A percentile compares a stretch with the other conserved stretches of the same genome.
Evolutionary conservation across 2,797 vertebrate genomes (phyloP).

Genomic region (Percopsis omiscomaycus): DNA sequence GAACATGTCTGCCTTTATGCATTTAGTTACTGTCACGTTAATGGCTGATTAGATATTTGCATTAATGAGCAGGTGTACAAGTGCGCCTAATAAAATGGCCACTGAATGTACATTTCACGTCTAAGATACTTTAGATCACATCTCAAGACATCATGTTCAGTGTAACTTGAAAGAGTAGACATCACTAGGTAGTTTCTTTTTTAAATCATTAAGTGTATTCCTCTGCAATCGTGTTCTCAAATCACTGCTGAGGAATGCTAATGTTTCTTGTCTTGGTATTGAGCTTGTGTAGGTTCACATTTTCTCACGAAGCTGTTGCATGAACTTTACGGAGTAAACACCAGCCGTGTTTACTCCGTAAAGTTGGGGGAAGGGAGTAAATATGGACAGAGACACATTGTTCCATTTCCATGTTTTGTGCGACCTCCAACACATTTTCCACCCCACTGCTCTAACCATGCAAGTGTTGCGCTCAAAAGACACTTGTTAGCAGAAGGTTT

Average conservation of each 20-base stretch:
- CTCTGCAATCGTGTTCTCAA: not conserved
- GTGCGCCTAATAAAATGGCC: too few species aligned
- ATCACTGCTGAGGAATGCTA: slow-evolving; percentile 19
- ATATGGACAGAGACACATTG: slow-evolving; percentile 37
- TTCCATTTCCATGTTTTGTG: slow-evolving; percentile 38
- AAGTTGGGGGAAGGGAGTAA: slow-evolving; percentile 17
- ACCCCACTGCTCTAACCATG: slow-evolving; percentile 28
- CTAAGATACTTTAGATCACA: too few species aligned
- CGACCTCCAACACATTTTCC: slow-evolving; percentile 39
- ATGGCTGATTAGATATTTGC: too few species aligned
- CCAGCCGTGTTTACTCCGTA: not conserved
- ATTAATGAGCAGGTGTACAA: too few species aligned
- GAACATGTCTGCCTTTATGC: too few species aligned
- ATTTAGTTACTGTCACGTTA: too few species aligned
- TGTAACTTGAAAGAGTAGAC: too few species aligned
- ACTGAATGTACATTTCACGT: too few species aligned
- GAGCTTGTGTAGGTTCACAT: not conserved
- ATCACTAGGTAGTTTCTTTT: not conserved
- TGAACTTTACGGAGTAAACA: slow-evolving; percentile 30
- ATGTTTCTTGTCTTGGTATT: not conserved
- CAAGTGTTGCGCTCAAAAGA: slow-evolving; percentile 44
- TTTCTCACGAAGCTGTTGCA: slow-evolving; percentile 7
- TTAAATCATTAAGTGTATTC: not conserved
- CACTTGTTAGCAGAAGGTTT: slow-evolving; percentile 29
- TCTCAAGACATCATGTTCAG: too few species aligned